These are phyloP conservation scores for Elmis aenea DNA, from an alignment of 2,888 invertebrate species.

Conservation along the genomic window DNA sequence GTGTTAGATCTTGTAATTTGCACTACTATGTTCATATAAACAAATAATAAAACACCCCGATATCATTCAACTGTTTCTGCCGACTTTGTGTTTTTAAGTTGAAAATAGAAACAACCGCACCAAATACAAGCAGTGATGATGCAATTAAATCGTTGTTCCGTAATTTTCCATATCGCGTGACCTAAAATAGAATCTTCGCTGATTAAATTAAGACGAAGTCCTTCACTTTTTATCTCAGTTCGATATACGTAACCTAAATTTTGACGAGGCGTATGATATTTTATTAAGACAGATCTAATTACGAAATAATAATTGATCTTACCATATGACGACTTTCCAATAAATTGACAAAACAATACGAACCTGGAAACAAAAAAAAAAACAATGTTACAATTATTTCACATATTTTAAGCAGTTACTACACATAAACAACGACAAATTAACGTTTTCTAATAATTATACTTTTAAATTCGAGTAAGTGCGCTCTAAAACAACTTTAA, in stretches of 20 bases:
- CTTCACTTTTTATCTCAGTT: conserved; percentile 2
- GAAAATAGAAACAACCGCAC: too few species aligned
- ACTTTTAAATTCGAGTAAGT: conserved; percentile 13
- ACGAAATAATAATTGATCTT: conserved; percentile 1
- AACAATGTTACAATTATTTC: conserved; percentile 7
- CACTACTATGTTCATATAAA: too few species aligned
- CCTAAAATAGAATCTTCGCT: conserved; percentile 5
- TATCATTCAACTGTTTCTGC: too few species aligned
- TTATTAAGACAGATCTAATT: too few species aligned
- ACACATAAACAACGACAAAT: conserved; percentile 8
- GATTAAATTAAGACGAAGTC: too few species aligned
- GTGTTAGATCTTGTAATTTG: too few species aligned
- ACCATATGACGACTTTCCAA: conserved; percentile 1
- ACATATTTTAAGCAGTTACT: conserved; percentile 1
- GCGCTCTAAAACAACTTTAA: too few species aligned
- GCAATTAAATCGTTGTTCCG: conserved; percentile 4
- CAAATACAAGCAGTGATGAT: too few species aligned
- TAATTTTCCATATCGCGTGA: conserved; percentile 8
- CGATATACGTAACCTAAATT: conserved; percentile 1
- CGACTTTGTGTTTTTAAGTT: too few species aligned
- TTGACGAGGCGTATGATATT: too few species aligned
- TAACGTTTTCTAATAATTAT: conserved; percentile 13
- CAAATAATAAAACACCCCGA: too few species aligned
- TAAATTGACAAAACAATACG: conserved; percentile 5
- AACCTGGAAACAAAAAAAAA: conserved; percentile 14